Evolutionary conservation across 2,888 invertebrate species (phyloP).

Genomic region (Polydrusus pterygomalis): DNA sequence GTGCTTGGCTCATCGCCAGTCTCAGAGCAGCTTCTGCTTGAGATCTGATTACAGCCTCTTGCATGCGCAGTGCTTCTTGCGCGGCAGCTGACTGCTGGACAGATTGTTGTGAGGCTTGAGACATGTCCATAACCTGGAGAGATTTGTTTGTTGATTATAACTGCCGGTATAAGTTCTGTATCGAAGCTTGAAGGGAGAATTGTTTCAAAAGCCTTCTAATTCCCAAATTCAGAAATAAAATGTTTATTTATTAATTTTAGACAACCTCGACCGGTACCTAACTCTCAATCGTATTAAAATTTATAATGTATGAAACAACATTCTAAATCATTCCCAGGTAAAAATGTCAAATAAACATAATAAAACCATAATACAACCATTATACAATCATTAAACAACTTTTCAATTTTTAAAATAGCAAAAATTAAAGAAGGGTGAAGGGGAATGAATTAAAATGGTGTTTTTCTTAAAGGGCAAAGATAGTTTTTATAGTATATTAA

Average conservation of each 20-base stretch:
- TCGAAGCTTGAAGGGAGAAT: too few species aligned
- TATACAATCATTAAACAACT: constrained; percentile 15
- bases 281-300: too few species aligned
- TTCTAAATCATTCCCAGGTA: too few species aligned
- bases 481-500: too few species aligned
- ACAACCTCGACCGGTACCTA: too few species aligned
- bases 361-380: constrained; percentile 15
- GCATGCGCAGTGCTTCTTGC: constrained; percentile 73
- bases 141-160: constrained; percentile 18
- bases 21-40: constrained; percentile 91
- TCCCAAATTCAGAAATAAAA: too few species aligned
- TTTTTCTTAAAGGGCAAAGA: too few species aligned
- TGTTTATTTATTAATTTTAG: too few species aligned
- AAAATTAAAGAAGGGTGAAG: too few species aligned
- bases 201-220: neutral
- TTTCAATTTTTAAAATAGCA: constrained; percentile 61
- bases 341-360: neutral
- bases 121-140: constrained; percentile 72
- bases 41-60: constrained; percentile 85
- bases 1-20: constrained; percentile 83
- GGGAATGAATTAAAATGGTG: too few species aligned
- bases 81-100: constrained; percentile 68
- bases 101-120: constrained; percentile 72
- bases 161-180: too few species aligned
- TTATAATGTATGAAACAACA: too few species aligned